Conservation (phyloP, 2,113 vertebrate genomes). For the Gasterosteus nipponicus region DNA sequence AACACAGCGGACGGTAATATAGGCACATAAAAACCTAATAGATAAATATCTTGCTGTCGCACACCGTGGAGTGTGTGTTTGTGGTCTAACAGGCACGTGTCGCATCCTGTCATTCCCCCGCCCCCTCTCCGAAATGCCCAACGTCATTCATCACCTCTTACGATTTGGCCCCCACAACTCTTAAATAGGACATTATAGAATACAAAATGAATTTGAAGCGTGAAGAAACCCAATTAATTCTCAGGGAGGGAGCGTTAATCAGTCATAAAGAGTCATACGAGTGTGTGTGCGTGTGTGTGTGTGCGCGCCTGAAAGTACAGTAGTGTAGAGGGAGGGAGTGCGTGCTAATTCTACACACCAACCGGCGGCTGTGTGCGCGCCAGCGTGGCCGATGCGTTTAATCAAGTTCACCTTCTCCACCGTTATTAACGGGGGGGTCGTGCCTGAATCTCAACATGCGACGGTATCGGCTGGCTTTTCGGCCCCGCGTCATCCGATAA, state of each 20-base stretch:
- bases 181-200: conserved; percentile 71
- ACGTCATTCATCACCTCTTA: conserved; percentile 69
- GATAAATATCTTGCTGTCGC: neutral
- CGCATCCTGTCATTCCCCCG: neutral
- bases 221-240: conserved; percentile 81
- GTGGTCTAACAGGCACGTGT: neutral
- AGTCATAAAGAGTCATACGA: conserved; percentile 19
- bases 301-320: conserved; percentile 10
- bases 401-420: conserved; percentile 32
- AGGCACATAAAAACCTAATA: conserved; percentile 41
- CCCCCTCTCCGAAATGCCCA: neutral
- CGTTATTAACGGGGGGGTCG: conserved; percentile 13
- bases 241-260: conserved; percentile 74
- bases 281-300: conserved; percentile 17
- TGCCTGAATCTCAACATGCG: conserved; percentile 12
- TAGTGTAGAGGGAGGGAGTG: neutral
- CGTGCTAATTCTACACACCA: neutral
- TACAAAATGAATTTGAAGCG: conserved; percentile 77
- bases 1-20: conserved; percentile 35
- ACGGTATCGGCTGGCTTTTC: neutral
- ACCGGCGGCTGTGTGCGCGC: conserved; percentile 11
- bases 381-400: conserved; percentile 46
- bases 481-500: neutral
- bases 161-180: conserved; percentile 64
- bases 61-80: neutral